Conservation (phyloP, 2,797 vertebrate genomes). For the Chanos chanos region DNA sequence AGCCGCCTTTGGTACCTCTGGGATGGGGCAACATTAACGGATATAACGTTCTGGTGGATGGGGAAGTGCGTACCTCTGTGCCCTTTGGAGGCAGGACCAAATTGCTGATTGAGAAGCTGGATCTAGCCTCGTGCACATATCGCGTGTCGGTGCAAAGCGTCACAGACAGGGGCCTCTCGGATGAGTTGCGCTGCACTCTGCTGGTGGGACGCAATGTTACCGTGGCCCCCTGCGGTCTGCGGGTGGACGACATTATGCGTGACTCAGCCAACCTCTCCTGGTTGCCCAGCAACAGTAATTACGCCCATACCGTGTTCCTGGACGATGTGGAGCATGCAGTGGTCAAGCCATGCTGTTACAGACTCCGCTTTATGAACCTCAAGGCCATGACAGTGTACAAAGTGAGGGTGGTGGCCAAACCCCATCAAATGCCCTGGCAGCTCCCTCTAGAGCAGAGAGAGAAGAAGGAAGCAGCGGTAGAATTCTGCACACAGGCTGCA, state of each 20-base stretch:
- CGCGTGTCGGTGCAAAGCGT: constrained; percentile 87
- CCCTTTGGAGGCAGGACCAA: constrained; percentile 81
- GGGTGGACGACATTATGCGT: constrained; percentile 87
- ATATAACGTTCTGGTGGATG: constrained; percentile 91
- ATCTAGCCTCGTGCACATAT: constrained; percentile 83
- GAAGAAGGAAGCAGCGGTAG: constrained; percentile 87
- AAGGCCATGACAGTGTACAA: constrained; percentile 88
- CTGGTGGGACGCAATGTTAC: constrained; percentile 90
- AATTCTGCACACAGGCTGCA: constrained; percentile 94
- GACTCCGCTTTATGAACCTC: constrained; percentile 85
- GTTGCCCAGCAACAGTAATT: constrained; percentile 97
- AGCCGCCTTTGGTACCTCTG: constrained; percentile 82
- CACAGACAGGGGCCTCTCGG: constrained; percentile 83
- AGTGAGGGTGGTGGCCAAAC: constrained; percentile 87
- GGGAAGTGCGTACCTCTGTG: constrained; percentile 81
- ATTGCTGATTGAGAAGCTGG: constrained; percentile 91
- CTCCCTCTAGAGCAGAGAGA: constrained; percentile 95
- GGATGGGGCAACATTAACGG: constrained; percentile 87
- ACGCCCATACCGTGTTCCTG: constrained; percentile 89
- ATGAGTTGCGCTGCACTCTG: constrained; percentile 89
- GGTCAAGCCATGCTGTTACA: constrained; percentile 81
- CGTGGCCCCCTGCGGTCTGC: constrained; percentile 87
- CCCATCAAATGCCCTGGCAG: constrained; percentile 98
- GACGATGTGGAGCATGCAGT: constrained; percentile 85
- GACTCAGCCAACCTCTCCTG: constrained; percentile 92